Evolutionary conservation across 2,797 vertebrate species (phyloP).

Genomic region (Pangasius macronema): DNA sequence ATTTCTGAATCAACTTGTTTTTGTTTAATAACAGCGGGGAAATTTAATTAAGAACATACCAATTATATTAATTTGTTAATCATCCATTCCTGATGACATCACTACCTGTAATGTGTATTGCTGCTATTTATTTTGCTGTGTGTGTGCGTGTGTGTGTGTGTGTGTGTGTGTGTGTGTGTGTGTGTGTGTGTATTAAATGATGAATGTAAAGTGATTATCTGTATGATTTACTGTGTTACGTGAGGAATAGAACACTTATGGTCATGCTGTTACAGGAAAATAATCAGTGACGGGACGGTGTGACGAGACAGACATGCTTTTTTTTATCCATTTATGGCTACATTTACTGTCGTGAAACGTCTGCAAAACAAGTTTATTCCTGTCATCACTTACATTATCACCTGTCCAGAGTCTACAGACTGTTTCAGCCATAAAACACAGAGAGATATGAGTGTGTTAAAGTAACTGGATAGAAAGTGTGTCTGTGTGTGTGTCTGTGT

Average conservation of each 20-base stretch:
- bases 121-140: background rate
- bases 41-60: background rate
- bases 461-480: background rate
- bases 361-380: background rate
- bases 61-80: background rate
- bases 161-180: background rate
- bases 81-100: background rate
- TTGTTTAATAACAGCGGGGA: too few species aligned
- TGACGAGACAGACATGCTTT: background rate
- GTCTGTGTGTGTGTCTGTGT: background rate
- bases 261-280: background rate
- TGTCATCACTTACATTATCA: background rate
- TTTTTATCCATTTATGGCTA: constrained; percentile 1
- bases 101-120: background rate
- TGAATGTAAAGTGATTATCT: background rate
- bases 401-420: background rate
- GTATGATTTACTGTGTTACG: background rate
- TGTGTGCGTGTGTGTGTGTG: background rate
- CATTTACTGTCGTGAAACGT: background rate
- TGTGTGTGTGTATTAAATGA: background rate
- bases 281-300: background rate
- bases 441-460: background rate
- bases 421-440: background rate
- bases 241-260: background rate
- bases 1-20: background rate